Evolutionary conservation across 2,888 invertebrate species (phyloP), one percentile per base, ranked within the genome.

Genomic region (Loripinus fragilis): DNA sequence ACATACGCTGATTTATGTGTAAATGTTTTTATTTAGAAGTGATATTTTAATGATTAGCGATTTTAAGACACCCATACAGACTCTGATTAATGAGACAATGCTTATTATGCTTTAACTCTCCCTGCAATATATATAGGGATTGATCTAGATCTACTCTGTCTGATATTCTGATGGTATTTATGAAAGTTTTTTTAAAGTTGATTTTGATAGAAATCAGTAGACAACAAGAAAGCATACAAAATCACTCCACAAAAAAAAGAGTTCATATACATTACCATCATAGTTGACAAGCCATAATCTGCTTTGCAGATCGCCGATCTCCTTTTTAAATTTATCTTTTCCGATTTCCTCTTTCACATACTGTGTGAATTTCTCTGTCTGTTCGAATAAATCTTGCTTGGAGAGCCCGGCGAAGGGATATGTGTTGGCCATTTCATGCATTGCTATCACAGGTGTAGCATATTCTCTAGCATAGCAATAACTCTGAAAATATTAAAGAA

Each of bases 211-310:
- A n/a, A n/a, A n/a, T n/a, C n/a, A n/a, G n/a, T n/a, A n/a, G n/a
- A n/a, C n/a, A n/a, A n/a, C n/a, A n/a, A n/a, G n/a, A n/a, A n/a
- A n/a, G n/a, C n/a, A n/a, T n/a, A n/a, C n/a, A n/a, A n/a, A n/a
- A n/a, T n/a, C n/a, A n/a, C n/a, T n/a, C n/a, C n/a, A n/a, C n/a
- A n/a, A n/a, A n/a, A n/a, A n/a, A n/a, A n/a, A n/a, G n/a, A n/a
- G n/a, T n/a, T n/a, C n/a, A n/a, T n/a, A n/a, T n/a, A 0, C 75
- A 83, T 52, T 70, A 86, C 86, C 85, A 81, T 86, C 80, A 67
- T 76, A 85, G 42, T 71, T 80, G 0, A 86, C 71, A n/a, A 86
- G 48, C 28, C 71, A 74, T 65, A 80, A 75, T 70, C 67, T 78
- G 15, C 80, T 76, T 12, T 60, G 65, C 17, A 80, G 48, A 38